phyloP scores from a whole-genome alignment of 2,797 vertebrate species.

The Cercopithecus mitis region DNA sequence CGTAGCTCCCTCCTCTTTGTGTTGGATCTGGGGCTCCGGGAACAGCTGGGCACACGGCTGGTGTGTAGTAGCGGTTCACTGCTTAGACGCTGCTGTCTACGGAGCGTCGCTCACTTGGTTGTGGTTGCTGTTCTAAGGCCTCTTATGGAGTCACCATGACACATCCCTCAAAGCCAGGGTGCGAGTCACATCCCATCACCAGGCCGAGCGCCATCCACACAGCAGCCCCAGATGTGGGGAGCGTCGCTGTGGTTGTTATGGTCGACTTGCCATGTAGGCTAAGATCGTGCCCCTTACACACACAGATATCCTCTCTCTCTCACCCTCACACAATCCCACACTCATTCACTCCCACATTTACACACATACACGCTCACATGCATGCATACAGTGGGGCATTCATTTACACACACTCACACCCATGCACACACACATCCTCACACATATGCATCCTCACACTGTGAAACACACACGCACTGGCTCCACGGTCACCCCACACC shows the following conservation, averaged over 20 bases:
- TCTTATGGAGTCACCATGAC: not conserved
- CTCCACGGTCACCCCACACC: not conserved
- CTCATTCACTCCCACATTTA: no score
- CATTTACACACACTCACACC: not conserved
- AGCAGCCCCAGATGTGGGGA: not conserved
- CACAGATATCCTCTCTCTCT: not conserved
- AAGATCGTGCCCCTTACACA: not conserved
- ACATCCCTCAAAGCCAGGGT: not conserved
- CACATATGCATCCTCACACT: not conserved
- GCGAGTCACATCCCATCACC: accelerated
- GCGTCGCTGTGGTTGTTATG: accelerated
- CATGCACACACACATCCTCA: no score
- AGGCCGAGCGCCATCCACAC: not conserved
- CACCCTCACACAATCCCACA: not conserved
- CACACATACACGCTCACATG: accelerated
- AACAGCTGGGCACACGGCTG: not conserved
- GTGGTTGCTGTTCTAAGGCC: not conserved
- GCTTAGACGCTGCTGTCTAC: accelerated
- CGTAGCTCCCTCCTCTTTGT: not conserved
- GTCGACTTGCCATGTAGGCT: accelerated
- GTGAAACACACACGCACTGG: not conserved
- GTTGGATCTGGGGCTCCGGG: not conserved
- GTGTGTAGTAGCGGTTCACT: no score
- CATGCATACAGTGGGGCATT: not conserved
- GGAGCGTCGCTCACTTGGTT: accelerated